Evolutionary conservation across 2,888 invertebrate genomes (phyloP), one percentile per base, ranked within the genome.

Genomic region (Thymelicus sylvestris): DNA sequence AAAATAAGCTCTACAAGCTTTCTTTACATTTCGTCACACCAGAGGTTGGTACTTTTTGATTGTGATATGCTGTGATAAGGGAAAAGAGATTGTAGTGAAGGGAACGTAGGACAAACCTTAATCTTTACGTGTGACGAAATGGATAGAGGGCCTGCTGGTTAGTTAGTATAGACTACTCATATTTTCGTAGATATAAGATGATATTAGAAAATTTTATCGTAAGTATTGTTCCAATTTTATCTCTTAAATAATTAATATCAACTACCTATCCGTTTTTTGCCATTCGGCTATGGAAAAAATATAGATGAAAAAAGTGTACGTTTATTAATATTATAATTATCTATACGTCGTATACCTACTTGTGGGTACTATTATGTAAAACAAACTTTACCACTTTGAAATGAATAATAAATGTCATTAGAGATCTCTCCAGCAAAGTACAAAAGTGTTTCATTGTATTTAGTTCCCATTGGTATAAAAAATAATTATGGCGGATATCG

Each of bases 11-110:
- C 48, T 31, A 31, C 6, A 19, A 66, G 31, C 38, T 24, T 38
- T 63, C 44, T 55, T 13, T 63, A 57, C 63, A 62, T 68, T 55
- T 57, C 48, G 57, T 63, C 68, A 69, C 68, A 63, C 47, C 38
- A 38, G 8, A 61, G 39, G 19, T 13, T 13, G 48, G 7, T 39
- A 52, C 38, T n/a, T 61, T 64, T 19, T 38, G 47, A 48, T 62
- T 69, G 68, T 69, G 68, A 69, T 69, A 69, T 31, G 59, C 31
- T 69, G 68, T 69, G 68, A 69, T 69, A 69, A 60, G 50, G 7
- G 12, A 13, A 12, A 39, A 19, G 8, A 19, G 8, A 12, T 12
- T 24, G 19, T 6, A 31, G 6, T 57, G 44, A 15, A 7, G 31
- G 19, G 31, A 48, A 24, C 13, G 48, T 47, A 63, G 12, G 15